Base-by-base conservation (phyloP, 2,797 vertebrate species). In the Picus viridis region DNA sequence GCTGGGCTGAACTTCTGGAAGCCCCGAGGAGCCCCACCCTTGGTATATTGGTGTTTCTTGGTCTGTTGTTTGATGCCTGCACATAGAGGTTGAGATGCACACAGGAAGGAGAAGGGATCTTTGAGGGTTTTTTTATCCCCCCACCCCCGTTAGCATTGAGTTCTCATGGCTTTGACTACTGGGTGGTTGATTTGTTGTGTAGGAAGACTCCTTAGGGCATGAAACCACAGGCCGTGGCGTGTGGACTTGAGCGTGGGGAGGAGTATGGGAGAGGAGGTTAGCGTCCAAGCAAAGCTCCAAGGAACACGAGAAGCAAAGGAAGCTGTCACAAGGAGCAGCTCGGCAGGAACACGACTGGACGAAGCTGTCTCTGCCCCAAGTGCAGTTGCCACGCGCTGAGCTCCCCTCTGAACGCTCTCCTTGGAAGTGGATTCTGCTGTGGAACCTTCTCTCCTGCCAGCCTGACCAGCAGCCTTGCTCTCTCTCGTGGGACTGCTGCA, bases 1-100 rank as follows among this genome's bases (percentile, higher is more conserved):
- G 75, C 89, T 39, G 96, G 96, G 97, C 94, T 86, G 90, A 47
- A 51, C 49, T 94, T 75, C 76, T 41, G 32, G 95, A 92, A 94
- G 96, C 95, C 94, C 93, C 2, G 71, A 87, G 68, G 78, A 93
- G 88, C 83, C 92, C 86, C 91, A 32, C 64, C 91, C 93, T 77
- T 34, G 95, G 72, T 86, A 27, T 90, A 80, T 69, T 73, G 82
- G 90, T 93, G 92, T 95, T 93, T 89, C 92, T 87, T 79, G 90
- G 85, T 92, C 82, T 95, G 67, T 68, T 92, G 71, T 43, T 74
- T 53, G 79, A 88, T 90, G 80, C 90, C 95, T 76, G 79, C 63
- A 39, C 78, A 10, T 74, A 23, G 16, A 51, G 88, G 74, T 70
- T 39, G 79, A 88, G 80, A 54, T 63, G 80, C 82, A 20, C 61